Evolutionary conservation across 2,888 invertebrate genomes (phyloP).

Genomic region (Ophonus ardosiacus): DNA sequence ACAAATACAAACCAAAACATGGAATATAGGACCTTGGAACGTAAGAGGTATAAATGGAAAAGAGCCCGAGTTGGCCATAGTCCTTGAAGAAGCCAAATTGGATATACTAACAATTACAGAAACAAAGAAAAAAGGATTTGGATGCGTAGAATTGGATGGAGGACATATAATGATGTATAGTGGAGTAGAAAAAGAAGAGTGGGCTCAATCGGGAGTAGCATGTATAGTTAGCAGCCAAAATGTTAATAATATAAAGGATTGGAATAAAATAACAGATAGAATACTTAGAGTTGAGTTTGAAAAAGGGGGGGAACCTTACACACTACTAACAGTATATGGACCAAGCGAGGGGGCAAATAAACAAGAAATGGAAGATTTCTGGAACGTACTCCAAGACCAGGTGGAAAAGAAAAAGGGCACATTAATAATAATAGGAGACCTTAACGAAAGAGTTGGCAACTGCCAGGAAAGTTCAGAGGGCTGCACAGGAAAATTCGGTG

Average conservation of each 20-base stretch:
- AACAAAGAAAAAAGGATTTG: background rate
- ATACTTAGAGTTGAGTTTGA: background rate
- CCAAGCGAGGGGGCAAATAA: background rate
- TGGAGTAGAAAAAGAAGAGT: background rate
- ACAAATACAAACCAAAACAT: too few relatives aligned
- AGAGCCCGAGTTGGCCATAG: too few relatives aligned
- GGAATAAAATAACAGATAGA: background rate
- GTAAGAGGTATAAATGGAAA: too few relatives aligned
- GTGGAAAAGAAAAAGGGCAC: background rate
- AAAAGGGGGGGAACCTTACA: background rate
- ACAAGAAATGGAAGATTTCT: background rate
- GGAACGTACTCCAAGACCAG: background rate
- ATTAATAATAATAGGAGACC: background rate
- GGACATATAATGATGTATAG: background rate
- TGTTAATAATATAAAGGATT: background rate
- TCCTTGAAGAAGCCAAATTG: too few relatives aligned
- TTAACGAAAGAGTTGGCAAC: background rate
- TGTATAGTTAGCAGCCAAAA: background rate
- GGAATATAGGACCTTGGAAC: too few relatives aligned
- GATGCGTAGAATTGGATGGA: background rate
- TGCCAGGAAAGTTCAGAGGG: background rate
- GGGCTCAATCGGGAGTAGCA: background rate
- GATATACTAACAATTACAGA: background rate
- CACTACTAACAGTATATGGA: background rate
- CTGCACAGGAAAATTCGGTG: background rate